Evolutionary conservation across 2,797 vertebrate species (phyloP).

Genomic region (Pseudopleuronectes americanus): DNA sequence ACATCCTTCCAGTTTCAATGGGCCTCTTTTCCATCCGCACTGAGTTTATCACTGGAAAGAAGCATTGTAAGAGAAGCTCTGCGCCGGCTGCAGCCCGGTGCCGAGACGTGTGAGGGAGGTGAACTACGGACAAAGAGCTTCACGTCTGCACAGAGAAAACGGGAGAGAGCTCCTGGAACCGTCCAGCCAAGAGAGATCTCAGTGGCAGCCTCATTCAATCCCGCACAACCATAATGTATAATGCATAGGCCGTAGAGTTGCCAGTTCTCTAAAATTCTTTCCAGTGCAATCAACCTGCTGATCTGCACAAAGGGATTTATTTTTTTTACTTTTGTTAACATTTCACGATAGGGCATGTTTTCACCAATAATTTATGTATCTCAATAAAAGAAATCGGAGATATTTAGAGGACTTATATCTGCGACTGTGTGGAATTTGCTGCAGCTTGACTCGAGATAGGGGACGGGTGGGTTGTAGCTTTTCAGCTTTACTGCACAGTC

Average conservation of each 20-base stretch:
- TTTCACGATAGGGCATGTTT: too few relatives aligned
- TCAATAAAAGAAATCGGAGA: too few relatives aligned
- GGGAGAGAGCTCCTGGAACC: conserved; percentile 40
- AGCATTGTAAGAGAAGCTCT: conserved; percentile 40
- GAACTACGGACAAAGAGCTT: conserved; percentile 43
- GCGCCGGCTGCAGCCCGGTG: conserved; percentile 27
- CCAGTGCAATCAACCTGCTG: conserved; percentile 29
- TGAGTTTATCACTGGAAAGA: conserved; percentile 45
- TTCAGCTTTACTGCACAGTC: conserved; percentile 18
- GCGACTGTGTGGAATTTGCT: too few relatives aligned
- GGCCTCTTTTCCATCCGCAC: conserved; percentile 29
- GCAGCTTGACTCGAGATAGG: too few relatives aligned
- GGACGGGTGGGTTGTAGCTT: neutral
- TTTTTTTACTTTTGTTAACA: too few relatives aligned
- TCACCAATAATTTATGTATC: too few relatives aligned
- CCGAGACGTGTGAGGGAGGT: conserved; percentile 33
- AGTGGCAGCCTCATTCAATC: conserved; percentile 26
- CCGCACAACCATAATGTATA: conserved; percentile 23
- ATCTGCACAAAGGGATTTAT: too few relatives aligned
- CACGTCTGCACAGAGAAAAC: conserved; percentile 38
- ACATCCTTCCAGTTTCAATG: conserved; percentile 44
- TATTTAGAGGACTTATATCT: too few relatives aligned
- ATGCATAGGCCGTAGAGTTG: conserved; percentile 35
- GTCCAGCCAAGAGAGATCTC: conserved; percentile 18
- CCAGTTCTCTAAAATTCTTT: conserved; percentile 6